These are phyloP conservation scores for Enteromius unitaeniatus DNA, from an alignment of 2,797 vertebrate species.

Conservation along the genomic window DNA sequence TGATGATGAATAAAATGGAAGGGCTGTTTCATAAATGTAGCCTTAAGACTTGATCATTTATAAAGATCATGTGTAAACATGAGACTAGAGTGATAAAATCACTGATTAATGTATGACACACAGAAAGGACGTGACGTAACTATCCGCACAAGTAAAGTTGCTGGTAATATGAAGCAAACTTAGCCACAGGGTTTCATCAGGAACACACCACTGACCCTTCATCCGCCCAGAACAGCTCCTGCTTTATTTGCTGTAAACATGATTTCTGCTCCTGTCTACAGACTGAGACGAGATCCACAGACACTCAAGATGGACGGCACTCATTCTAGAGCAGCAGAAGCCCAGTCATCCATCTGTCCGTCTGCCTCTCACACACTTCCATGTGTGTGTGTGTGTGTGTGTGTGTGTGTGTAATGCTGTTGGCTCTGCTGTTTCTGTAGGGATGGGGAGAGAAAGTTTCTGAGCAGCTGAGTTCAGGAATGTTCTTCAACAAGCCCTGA, in stretches of 20 bases:
- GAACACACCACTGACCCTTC: not conserved
- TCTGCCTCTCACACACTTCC: not conserved
- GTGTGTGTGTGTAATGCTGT: constrained; percentile 15
- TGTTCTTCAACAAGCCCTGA: constrained; percentile 80
- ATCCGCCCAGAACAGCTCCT: not conserved
- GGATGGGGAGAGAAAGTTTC: not conserved
- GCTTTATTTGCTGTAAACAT: not conserved
- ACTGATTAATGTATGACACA: not conserved
- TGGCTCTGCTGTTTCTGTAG: constrained; percentile 66
- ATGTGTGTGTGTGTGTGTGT: constrained; percentile 17
- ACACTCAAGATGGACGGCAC: not conserved
- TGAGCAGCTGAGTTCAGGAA: constrained; percentile 80
- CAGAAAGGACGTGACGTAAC: not conserved
- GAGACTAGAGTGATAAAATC: not conserved
- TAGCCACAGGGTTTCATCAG: not conserved
- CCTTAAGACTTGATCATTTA: not conserved
- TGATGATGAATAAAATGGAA: not conserved
- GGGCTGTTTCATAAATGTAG: not conserved
- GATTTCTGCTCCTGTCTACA: not conserved
- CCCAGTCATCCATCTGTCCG: not conserved
- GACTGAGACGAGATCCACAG: not conserved
- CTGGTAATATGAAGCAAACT: constrained; percentile 10
- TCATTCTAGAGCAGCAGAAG: not conserved
- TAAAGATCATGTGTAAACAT: not conserved
- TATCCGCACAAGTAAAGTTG: not conserved